A percentile compares a stretch with the other conserved stretches of the same genome.
Evolutionary conservation across 2,888 invertebrate genomes (phyloP).

Genomic region (Ectropis crepuscularia): DNA sequence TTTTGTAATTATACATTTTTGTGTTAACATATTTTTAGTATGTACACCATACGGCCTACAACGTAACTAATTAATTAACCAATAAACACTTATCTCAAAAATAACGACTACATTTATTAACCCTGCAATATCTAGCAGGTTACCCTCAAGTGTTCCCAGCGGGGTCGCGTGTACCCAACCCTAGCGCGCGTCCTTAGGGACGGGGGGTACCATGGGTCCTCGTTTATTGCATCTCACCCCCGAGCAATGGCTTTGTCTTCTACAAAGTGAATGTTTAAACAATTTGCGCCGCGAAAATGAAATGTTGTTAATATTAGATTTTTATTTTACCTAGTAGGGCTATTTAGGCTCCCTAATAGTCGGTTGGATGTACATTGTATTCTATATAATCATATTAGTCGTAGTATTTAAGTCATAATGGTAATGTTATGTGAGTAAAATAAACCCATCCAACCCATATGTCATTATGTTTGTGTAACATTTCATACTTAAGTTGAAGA

Average conservation of each 20-base stretch:
- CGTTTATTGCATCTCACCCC: conserved; percentile 61
- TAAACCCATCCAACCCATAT: too few relatives aligned
- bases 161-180: conserved; percentile 66
- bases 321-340: not conserved
- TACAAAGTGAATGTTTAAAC: conserved; percentile 73
- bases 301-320: conserved; percentile 45
- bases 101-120: conserved; percentile 55
- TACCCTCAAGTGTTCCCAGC: conserved; percentile 73
- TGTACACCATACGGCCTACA: conserved; percentile 30
- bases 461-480: too few relatives aligned
- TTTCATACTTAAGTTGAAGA: too few relatives aligned
- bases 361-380: not conserved
- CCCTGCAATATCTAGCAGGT: conserved; percentile 50
- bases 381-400: too few relatives aligned
- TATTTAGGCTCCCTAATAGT: not conserved
- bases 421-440: too few relatives aligned
- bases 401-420: too few relatives aligned
- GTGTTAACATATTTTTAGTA: conserved; percentile 15
- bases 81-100: conserved; percentile 59
- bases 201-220: conserved; percentile 49
- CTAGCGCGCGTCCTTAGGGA: conserved; percentile 45
- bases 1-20: too few relatives aligned
- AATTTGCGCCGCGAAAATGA: conserved; percentile 58
- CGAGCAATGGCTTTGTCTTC: conserved; percentile 54
- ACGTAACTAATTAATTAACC: conserved; percentile 36